Conservation (phyloP, 2,797 vertebrate species). For the Coregonus suidteri region DNA sequence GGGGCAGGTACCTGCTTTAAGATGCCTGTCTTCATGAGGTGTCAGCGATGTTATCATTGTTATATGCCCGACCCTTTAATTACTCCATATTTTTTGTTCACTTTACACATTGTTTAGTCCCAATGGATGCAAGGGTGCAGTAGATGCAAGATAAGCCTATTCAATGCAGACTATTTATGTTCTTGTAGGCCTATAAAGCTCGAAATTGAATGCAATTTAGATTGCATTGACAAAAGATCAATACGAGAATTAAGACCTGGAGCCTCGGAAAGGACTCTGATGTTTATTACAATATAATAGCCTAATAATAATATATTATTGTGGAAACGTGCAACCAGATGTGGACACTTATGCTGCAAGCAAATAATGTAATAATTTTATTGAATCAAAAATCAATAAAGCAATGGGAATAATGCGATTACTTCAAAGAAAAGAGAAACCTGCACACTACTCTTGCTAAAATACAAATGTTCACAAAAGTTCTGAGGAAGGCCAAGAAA, state of each 20-base stretch:
- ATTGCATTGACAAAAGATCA: neutral
- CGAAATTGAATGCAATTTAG: neutral
- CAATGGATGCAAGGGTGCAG: neutral
- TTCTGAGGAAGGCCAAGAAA: neutral
- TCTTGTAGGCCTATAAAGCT: neutral
- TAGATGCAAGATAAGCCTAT: neutral
- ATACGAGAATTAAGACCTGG: neutral
- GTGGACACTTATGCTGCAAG: neutral
- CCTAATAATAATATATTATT: neutral
- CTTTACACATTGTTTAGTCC: constrained; percentile 25
- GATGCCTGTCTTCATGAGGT: constrained; percentile 39
- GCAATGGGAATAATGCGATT: neutral
- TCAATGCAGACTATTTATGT: neutral
- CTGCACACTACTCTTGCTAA: neutral
- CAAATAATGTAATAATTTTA: neutral
- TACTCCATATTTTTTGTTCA: constrained; percentile 21
- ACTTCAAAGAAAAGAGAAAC: neutral
- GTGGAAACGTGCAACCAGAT: neutral
- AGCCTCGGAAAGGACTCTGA: neutral
- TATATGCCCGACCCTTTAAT: constrained; percentile 35
- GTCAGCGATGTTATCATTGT: constrained; percentile 32
- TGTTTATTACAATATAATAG: neutral
- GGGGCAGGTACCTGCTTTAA: constrained; percentile 48
- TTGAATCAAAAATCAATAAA: neutral
- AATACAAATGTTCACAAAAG: neutral